Conservation (phyloP, 1,140 invertebrate genomes). For the Centruroides vittatus region DNA sequence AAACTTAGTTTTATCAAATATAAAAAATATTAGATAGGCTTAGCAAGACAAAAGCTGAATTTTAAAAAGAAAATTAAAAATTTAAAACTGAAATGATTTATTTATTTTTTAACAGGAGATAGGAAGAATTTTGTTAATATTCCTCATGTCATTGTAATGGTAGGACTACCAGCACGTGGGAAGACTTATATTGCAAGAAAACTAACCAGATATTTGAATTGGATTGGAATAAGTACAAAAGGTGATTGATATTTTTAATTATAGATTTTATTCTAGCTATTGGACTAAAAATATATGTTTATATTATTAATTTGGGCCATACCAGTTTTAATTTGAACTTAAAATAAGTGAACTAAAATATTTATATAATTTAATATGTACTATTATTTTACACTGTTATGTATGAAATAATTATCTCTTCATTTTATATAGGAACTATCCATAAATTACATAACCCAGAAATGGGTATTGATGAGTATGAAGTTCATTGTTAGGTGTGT, state of each 20-base stretch:
- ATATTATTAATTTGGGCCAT: too few species aligned
- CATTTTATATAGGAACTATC: too few species aligned
- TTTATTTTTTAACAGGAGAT: slow-evolving; percentile 1
- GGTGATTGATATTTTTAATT: slow-evolving; percentile 25
- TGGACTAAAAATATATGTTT: too few species aligned
- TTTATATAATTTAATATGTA: too few species aligned
- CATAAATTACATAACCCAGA: too few species aligned
- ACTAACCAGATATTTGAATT: slow-evolving; percentile 87
- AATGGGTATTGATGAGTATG: too few species aligned
- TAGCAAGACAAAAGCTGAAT: background rate
- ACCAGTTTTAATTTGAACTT: too few species aligned
- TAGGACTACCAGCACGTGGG: slow-evolving; percentile 86
- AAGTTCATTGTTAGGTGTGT: too few species aligned
- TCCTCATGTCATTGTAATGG: slow-evolving; percentile 96
- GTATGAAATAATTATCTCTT: too few species aligned
- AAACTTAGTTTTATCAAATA: background rate
- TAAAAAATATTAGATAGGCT: slow-evolving; percentile 1
- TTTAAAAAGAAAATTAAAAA: background rate
- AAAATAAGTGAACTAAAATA: too few species aligned
- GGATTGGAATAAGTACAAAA: slow-evolving; percentile 93
- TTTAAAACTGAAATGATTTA: background rate
- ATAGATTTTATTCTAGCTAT: background rate
- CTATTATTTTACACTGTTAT: too few species aligned
- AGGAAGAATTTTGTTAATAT: slow-evolving; percentile 55
- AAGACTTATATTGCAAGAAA: slow-evolving; percentile 99